These are phyloP conservation scores for Morpho helenor DNA, from an alignment of 2,888 invertebrate genomes.

Conservation along the genomic window DNA sequence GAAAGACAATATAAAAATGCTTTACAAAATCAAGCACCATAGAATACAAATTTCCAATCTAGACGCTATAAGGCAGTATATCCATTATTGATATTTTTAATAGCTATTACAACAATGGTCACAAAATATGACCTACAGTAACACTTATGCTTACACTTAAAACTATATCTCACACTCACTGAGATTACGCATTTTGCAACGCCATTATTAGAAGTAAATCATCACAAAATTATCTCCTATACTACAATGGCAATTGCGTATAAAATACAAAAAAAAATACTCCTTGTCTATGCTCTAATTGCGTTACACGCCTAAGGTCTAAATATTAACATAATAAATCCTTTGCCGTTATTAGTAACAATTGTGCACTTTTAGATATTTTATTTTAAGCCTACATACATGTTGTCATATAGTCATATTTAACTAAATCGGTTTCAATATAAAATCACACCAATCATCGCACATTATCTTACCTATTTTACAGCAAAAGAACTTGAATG, in stretches of 20 bases:
- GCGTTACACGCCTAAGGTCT: conserved; percentile 61
- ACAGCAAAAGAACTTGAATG: no score
- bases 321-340: conserved; percentile 51
- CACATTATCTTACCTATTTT: no score
- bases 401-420: no score
- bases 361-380: not conserved
- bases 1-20: no score
- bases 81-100: no score
- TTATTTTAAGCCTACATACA: no score
- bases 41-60: no score
- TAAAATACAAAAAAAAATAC: conserved; percentile 40
- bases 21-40: no score
- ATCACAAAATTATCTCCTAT: conserved; percentile 47
- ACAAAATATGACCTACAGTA: conserved; percentile 18
- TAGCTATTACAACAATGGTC: not conserved
- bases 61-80: not conserved
- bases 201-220: conserved; percentile 44
- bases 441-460: no score
- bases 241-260: conserved; percentile 55
- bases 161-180: conserved; percentile 20
- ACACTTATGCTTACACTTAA: conserved; percentile 3
- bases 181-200: conserved; percentile 33
- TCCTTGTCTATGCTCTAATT: conserved; percentile 42
- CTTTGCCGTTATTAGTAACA: conserved; percentile 37
- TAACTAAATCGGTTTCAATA: no score